A percentile compares a stretch with the other conserved stretches of the same genome.
Conservation (phyloP, 2,888 invertebrate genomes). For the Heliconius ismenius region DNA sequence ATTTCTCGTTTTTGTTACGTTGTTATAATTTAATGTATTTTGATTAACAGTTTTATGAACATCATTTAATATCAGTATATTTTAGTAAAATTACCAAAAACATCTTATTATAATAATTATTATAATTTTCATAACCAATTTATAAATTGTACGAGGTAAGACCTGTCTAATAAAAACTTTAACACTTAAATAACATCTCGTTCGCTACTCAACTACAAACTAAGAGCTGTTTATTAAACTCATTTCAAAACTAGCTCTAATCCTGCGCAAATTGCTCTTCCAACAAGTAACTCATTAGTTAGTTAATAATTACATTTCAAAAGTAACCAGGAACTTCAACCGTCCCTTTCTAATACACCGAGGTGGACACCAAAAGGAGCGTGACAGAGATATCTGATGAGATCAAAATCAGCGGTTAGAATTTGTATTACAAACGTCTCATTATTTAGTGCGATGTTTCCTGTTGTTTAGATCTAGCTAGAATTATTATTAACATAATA, state of each 20-base stretch:
- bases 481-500: conserved; percentile 29
- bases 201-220: conserved; percentile 14
- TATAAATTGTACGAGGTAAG: not conserved
- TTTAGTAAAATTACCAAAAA: not conserved
- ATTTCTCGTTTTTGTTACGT: not conserved
- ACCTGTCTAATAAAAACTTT: conserved; percentile 26
- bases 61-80: not conserved
- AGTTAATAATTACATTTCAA: conserved; percentile 65
- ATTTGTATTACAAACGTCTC: conserved; percentile 67
- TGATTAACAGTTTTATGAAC: not conserved
- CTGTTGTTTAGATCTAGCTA: conserved; percentile 12
- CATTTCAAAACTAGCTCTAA: conserved; percentile 52
- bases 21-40: not conserved
- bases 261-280: conserved; percentile 59
- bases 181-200: conserved; percentile 25
- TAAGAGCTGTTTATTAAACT: conserved; percentile 42
- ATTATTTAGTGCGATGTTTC: conserved; percentile 68
- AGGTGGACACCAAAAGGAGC: conserved; percentile 52
- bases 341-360: conserved; percentile 55
- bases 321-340: conserved; percentile 57
- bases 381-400: conserved; percentile 70
- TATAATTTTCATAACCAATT: not conserved
- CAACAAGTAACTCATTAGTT: conserved; percentile 63
- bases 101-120: not conserved
- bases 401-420: conserved; percentile 68